Evolutionary conservation across 2,797 vertebrate species (phyloP), one percentile per base, ranked within the genome.

Genomic region (Rhodeus uyekii): DNA sequence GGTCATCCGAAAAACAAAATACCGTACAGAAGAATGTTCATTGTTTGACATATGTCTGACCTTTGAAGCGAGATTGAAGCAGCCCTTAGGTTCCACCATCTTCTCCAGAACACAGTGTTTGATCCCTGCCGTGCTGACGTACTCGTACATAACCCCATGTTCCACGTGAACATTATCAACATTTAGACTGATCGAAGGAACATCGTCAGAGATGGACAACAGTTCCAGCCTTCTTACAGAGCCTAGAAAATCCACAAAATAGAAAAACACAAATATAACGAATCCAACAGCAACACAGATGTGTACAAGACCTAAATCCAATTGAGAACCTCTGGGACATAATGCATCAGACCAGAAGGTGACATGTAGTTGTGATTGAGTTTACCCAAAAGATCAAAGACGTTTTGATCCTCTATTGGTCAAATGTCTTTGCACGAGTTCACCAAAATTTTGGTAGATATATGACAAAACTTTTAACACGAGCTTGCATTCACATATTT

Each of bases 51-150:
- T 9, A 55, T 3, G 13, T 24, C 80, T 76, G 91, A 99, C 98
- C 97, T 99, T 99, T 32, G 98, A 96, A 4, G 97, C 90, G 87
- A 99, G 96, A 85, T 87, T 91, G 89, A 99, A 99, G 88, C 96
- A 97, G 77, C 97, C 97, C 24, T 95, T 97, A 14, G 97, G 97
- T 87, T 97, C 96, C 90, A 98, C 93, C 61, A 96, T 96, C 93
- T 98, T 98, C 93, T 99, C 98, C 87, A 99, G 92, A 77, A 98
- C 97, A 4, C 97, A 96, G 82, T 96, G 96, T 90, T 95, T 97
- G 91, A 97, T 93, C 8, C 98, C 98, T 0, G 96, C 96, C 0
- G 96, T 97, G 95, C 96, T 99, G 79, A 96, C 92, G 0, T 98
- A 99, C 80, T 99, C 98, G 0, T 99, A 99, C 22, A 98, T 94